Base-by-base conservation (phyloP, 2,888 invertebrate genomes). In the Odontothrips loti region DNA sequence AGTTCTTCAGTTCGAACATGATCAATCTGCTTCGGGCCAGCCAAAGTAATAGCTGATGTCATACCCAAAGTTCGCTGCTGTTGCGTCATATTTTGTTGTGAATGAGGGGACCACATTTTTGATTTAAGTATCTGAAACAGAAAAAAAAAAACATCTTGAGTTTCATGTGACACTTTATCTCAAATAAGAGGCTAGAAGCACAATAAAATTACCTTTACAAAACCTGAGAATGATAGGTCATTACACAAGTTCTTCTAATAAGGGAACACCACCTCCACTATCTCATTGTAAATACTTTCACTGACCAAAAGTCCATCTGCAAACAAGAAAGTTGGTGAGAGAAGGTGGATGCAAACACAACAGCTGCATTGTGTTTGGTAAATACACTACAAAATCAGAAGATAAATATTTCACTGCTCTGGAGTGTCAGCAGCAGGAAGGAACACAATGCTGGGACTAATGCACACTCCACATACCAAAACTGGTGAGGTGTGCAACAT, bases 31-130 rank as follows among this genome's bases (percentile, higher is more conserved):
- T 94, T 95, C 20, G 96, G 96, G 82, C 91, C 92, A 83, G 96
- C 96, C 86, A 93, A 90, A 84, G 96, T 97, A 84, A 98, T 97
- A 82, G 98, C 97, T 34, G 97, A 96, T 11, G 98, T 98, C 93
- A 98, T 96, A 81, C 98, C 98, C 86, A 95, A 86, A 11, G 93
- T 93, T 85, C 90, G 90, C 83, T 91, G 87, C 85, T 91, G 91
- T 85, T 90, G 90, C 83, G 90, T 90, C 84, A 89, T 90, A 83
- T 90, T 89, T 78, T 89, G 88, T 34, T 80, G 79, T 43, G 27
- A 43, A 6, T 79, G 80, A 75, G 68, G 68, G 10, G 68, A 80
- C 34, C 51, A 34, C 80, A 48, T 48, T 80, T 48, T 48, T 80
- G 23, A 34, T 17, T 79, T 79, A 12, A 79, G 23, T 27, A 75